A percentile compares a stretch with the other conserved stretches of the same genome.
These are phyloP conservation scores for Altica lythri DNA, from an alignment of 2,888 invertebrate species.

Conservation along the genomic window DNA sequence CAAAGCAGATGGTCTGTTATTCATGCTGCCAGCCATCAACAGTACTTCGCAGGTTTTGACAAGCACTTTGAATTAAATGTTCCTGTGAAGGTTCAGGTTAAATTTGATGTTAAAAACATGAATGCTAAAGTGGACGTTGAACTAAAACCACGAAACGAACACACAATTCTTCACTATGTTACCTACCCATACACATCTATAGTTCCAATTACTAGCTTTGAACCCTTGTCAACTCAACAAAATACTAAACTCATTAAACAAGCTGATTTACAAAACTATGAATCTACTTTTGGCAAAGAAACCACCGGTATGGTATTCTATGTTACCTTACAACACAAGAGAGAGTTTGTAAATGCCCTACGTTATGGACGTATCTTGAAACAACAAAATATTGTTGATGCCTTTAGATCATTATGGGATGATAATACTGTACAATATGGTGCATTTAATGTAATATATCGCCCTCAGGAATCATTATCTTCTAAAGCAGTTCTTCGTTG, in stretches of 20 bases:
- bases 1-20: conserved; percentile 69
- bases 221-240: conserved; percentile 60
- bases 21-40: conserved; percentile 63
- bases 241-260: conserved; percentile 57
- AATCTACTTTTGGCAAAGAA: conserved; percentile 58
- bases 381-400: conserved; percentile 44
- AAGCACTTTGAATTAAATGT: conserved; percentile 64
- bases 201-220: conserved; percentile 62
- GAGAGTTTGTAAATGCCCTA: conserved; percentile 56
- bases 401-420: conserved; percentile 45
- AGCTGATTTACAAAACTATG: conserved; percentile 44
- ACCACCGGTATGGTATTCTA: conserved; percentile 62
- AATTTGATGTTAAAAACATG: conserved; percentile 58
- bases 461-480: conserved; percentile 36
- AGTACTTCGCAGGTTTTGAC: conserved; percentile 66
- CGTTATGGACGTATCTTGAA: conserved; percentile 48
- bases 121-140: conserved; percentile 60
- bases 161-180: conserved; percentile 63
- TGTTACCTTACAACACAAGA: conserved; percentile 61
- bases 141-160: conserved; percentile 59
- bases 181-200: conserved; percentile 68
- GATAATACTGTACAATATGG: conserved; percentile 60
- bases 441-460: conserved; percentile 59
- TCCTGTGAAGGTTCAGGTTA: conserved; percentile 60
- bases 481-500: conserved; percentile 36